Conservation (phyloP, 2,113 vertebrate genomes). For the Zapornia atra region DNA sequence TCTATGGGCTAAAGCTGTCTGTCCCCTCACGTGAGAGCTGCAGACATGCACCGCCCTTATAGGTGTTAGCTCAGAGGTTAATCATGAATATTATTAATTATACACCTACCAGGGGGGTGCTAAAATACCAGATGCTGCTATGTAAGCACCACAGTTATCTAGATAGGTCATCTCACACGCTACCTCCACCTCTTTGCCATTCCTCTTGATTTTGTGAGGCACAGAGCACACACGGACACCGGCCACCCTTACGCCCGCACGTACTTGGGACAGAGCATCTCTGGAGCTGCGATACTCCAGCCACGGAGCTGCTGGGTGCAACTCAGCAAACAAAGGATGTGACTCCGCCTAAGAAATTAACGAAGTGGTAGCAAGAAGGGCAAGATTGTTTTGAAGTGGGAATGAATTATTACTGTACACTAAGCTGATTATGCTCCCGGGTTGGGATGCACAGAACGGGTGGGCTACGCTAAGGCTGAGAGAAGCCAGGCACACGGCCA, state of each 20-base stretch:
- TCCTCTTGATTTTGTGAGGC: neutral
- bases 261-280: neutral
- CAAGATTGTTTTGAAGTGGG: neutral
- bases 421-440: neutral
- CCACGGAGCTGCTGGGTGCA: neutral
- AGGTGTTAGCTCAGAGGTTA: neutral
- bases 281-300: neutral
- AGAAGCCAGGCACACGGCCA: constrained; percentile 8
- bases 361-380: neutral
- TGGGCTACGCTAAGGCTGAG: neutral
- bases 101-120: neutral
- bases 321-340: neutral
- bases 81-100: neutral
- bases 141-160: neutral
- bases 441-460: neutral
- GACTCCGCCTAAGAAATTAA: neutral
- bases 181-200: neutral
- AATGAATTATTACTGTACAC: neutral
- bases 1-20: neutral
- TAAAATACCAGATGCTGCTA: neutral
- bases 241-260: accelerated
- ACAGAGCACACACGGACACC: accelerated
- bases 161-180: neutral
- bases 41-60: neutral
- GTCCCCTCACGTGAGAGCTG: neutral